phyloP scores from a whole-genome alignment of 2,797 vertebrate species.

The Xenentodon cancila region DNA sequence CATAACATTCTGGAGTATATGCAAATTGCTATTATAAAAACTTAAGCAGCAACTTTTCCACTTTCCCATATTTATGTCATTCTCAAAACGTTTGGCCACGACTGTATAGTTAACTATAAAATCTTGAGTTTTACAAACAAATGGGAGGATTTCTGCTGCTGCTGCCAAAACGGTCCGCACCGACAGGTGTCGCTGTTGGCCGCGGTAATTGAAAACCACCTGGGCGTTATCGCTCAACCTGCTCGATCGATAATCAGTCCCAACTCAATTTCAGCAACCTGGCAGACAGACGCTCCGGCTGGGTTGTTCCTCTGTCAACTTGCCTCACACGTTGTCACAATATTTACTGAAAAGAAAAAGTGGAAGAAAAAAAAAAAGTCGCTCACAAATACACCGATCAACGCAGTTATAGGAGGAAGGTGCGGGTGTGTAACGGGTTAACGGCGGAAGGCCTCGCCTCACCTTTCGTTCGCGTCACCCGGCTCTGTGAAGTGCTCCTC shows the following conservation, averaged over 20 bases:
- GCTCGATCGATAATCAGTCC: slow-evolving; percentile 52
- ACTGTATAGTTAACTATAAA: too few relatives aligned
- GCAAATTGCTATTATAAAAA: too few relatives aligned
- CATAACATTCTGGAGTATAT: too few relatives aligned
- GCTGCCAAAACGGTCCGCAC: neutral
- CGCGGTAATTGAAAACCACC: slow-evolving; percentile 20
- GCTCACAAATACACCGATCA: slow-evolving; percentile 2
- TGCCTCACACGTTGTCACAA: too few relatives aligned
- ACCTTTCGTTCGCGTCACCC: slow-evolving; percentile 72
- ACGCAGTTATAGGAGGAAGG: slow-evolving; percentile 34
- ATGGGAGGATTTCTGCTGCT: too few relatives aligned
- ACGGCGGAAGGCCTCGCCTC: slow-evolving; percentile 68
- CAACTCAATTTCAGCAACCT: neutral
- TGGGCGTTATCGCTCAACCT: slow-evolving; percentile 72
- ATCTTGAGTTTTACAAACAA: too few relatives aligned
- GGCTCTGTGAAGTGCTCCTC: slow-evolving; percentile 45
- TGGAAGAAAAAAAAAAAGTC: neutral
- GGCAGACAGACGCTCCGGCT: neutral
- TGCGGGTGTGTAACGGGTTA: slow-evolving; percentile 66
- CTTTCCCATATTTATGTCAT: too few relatives aligned
- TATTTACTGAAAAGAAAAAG: neutral
- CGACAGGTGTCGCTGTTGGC: slow-evolving; percentile 58
- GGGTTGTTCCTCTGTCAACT: neutral
- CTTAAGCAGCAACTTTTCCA: too few relatives aligned
- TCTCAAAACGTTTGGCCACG: too few relatives aligned